These are phyloP conservation scores for Heterodera schachtii DNA, from an alignment of 1,140 invertebrate species.

Conservation along the genomic window DNA sequence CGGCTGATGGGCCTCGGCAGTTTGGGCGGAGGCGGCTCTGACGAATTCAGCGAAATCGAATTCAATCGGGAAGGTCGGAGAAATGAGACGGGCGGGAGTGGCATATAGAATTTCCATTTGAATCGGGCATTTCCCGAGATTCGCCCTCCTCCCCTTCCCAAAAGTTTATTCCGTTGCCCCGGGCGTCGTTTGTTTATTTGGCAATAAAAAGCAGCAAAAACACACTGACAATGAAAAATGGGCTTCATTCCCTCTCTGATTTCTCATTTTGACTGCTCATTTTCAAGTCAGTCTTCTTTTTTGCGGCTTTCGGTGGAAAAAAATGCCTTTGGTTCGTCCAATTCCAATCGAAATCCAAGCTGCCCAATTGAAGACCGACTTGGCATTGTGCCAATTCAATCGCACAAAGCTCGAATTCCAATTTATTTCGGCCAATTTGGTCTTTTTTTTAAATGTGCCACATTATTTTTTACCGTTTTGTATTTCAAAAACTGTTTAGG, in stretches of 20 bases:
- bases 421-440: too few relatives aligned
- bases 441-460: too few relatives aligned
- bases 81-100: too few relatives aligned
- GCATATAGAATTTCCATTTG: too few relatives aligned
- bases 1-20: slow-evolving; percentile 73
- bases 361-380: slow-evolving; percentile 30
- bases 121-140: neutral
- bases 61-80: neutral
- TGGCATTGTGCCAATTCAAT: neutral
- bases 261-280: neutral
- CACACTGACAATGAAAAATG: too few relatives aligned
- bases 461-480: neutral
- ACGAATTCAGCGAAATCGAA: slow-evolving; percentile 24
- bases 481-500: neutral
- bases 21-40: neutral
- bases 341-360: slow-evolving; percentile 9
- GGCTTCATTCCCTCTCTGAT: neutral
- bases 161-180: neutral
- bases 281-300: slow-evolving; percentile 23
- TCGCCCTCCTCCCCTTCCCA: neutral
- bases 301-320: slow-evolving; percentile 12
- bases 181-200: neutral
- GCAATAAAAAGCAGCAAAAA: too few relatives aligned
- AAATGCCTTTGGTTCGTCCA: neutral
- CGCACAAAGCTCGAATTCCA: too few relatives aligned